Evolutionary conservation across 2,888 invertebrate genomes (phyloP).

Genomic region (Eumerus sabulonum): DNA sequence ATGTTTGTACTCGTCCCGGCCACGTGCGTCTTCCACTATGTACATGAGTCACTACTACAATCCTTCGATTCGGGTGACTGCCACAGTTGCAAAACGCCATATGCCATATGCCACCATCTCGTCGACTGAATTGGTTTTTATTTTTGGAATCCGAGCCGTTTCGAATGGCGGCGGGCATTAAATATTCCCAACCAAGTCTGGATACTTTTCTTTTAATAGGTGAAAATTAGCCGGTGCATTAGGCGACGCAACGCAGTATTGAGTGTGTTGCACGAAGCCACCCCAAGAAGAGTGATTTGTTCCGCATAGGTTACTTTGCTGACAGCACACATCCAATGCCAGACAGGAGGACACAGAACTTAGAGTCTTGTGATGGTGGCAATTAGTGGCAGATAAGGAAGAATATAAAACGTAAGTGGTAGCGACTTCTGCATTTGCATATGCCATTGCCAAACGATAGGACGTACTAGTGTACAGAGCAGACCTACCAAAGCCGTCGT

Average conservation of each 20-base stretch:
- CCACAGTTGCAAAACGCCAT: constrained; percentile 56
- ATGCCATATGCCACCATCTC: constrained; percentile 42
- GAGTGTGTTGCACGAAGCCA: constrained; percentile 49
- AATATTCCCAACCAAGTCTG: constrained; percentile 56
- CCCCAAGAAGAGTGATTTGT: constrained; percentile 50
- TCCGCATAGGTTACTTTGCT: constrained; percentile 62
- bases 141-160: constrained; percentile 53
- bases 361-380: constrained; percentile 29
- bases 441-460: constrained; percentile 6
- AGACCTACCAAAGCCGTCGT: no score
- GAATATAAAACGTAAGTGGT: constrained; percentile 60
- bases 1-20: not conserved
- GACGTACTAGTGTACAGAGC: no score
- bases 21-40: constrained; percentile 19
- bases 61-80: constrained; percentile 57
- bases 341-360: constrained; percentile 16
- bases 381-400: constrained; percentile 65
- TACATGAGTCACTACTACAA: constrained; percentile 44
- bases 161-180: constrained; percentile 59
- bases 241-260: constrained; percentile 44
- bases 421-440: constrained; percentile 68
- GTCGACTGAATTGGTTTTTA: constrained; percentile 45
- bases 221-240: constrained; percentile 69
- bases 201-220: constrained; percentile 57
- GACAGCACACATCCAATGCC: constrained; percentile 32